Conservation (phyloP, 2,888 invertebrate genomes). For the Molorchus minor region DNA sequence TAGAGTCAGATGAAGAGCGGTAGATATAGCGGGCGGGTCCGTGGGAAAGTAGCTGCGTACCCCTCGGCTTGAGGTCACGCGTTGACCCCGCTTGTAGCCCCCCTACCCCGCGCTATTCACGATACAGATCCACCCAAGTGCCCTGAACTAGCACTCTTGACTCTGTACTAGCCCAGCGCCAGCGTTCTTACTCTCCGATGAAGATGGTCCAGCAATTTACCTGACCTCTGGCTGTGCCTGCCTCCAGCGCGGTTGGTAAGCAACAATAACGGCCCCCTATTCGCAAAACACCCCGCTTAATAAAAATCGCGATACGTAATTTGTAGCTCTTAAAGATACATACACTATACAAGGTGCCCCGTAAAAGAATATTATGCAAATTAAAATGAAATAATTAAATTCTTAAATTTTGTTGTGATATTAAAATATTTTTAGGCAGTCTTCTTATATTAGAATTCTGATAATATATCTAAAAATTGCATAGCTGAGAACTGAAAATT, state of each 20-base stretch:
- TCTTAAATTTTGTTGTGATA: no score
- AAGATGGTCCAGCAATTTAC: constrained; percentile 53
- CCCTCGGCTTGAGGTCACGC: constrained; percentile 65
- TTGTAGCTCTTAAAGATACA: no score
- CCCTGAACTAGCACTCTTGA: constrained; percentile 54
- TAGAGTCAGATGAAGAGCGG: constrained; percentile 63
- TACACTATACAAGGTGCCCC: no score
- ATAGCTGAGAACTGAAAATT: no score
- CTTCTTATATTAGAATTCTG: no score
- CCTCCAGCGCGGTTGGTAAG: constrained; percentile 27
- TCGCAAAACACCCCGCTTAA: no score
- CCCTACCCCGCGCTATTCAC: constrained; percentile 51
- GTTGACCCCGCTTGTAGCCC: constrained; percentile 60
- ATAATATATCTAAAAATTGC: no score
- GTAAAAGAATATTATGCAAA: no score
- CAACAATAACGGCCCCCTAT: constrained; percentile 14
- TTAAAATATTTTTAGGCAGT: no score
- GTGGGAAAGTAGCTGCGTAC: constrained; percentile 65
- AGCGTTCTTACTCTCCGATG: constrained; percentile 43
- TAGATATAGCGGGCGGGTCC: constrained; percentile 64
- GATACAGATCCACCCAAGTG: constrained; percentile 61
- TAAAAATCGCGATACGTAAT: not conserved
- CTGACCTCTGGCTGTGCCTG: constrained; percentile 47
- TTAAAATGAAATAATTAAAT: no score
- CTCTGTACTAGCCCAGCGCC: constrained; percentile 38